Evolutionary conservation across 2,888 invertebrate species (phyloP), one percentile per base, ranked within the genome.

Genomic region (Amphipyra berbera): DNA sequence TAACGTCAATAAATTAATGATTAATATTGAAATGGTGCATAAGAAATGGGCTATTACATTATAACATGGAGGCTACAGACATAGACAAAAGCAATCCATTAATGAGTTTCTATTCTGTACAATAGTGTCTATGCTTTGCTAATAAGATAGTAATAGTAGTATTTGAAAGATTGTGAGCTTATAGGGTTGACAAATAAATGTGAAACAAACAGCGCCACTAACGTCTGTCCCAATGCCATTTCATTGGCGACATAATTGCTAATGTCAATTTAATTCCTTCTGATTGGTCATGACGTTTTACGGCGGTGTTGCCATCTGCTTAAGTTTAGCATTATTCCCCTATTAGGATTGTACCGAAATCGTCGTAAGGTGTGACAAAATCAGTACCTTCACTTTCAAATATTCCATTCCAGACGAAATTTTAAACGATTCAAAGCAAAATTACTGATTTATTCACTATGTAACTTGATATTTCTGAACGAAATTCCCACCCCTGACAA

Each of bases 1-100:
- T 52, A 13, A 68, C 21, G 37, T 53, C 41, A 68, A 70, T 73
- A 73, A 73, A 53, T 67, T 73, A 61, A 42, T 53, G 44, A 68
- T 14, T 38, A 42, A 12, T 33, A 44, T 46, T 30, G 13, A 37
- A 60, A 50, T 49, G 12, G 12, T 38, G 33, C 12, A 40, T 57
- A 8, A 44, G 55, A 9, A 27, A 30, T 30, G 14, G 15, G 21
- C 9, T n/a, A n/a, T n/a, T 12, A 33, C 6, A 50, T n/a, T 41
- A 15, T 13, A 41, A 35, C 41, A 37, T 45, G 9, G 13, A 33
- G n/a, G 52, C 33, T 50, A 46, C 7, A 37, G 35, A 35, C 50
- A 46, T 33, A 30, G 21, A 49, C 15, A 61, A 48, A 50, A 35
- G 38, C 45, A 10, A 27, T 55, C 13, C 13, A 45, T 65, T 40